phyloP scores from a whole-genome alignment of 2,888 invertebrate species.

The Thera britannica region DNA sequence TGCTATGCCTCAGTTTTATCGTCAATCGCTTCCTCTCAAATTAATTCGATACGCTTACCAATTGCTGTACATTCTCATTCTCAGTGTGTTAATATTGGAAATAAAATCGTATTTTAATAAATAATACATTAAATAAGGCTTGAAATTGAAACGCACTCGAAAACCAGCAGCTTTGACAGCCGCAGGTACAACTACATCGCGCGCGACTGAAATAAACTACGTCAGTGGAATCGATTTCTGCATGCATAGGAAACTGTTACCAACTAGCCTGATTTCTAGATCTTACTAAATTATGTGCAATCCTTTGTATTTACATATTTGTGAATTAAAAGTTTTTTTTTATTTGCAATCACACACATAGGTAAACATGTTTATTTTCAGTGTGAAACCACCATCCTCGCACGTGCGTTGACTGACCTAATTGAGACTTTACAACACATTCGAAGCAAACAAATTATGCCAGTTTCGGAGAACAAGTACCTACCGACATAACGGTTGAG shows the following conservation, averaged over 20 bases:
- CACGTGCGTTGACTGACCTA: conserved; percentile 29
- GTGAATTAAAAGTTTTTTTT: not conserved
- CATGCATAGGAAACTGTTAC: conserved; percentile 38
- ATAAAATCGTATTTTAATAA: no score
- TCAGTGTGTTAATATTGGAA: no score
- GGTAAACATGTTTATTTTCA: conserved; percentile 8
- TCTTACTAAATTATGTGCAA: no score
- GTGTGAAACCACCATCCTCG: conserved; percentile 18
- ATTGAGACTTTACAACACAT: conserved; percentile 12
- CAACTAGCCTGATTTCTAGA: not conserved
- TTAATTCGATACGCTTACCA: not conserved
- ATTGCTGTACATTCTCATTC: no score
- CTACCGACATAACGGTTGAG: not conserved
- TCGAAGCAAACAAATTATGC: conserved; percentile 3
- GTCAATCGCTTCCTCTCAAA: not conserved
- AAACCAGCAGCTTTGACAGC: no score
- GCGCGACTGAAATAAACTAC: conserved; percentile 62
- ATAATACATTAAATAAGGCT: no score
- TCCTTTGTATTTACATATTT: no score
- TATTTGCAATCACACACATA: conserved; percentile 20
- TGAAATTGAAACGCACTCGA: no score
- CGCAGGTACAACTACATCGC: conserved; percentile 34
- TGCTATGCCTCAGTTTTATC: not conserved
- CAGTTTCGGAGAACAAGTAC: conserved; percentile 2
- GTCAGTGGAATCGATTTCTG: conserved; percentile 61